Percentiles rank a stretch among this genome's conserved stretches.
phyloP scores from a whole-genome alignment of 2,888 invertebrate species.

The Drosophila mimetica region DNA sequence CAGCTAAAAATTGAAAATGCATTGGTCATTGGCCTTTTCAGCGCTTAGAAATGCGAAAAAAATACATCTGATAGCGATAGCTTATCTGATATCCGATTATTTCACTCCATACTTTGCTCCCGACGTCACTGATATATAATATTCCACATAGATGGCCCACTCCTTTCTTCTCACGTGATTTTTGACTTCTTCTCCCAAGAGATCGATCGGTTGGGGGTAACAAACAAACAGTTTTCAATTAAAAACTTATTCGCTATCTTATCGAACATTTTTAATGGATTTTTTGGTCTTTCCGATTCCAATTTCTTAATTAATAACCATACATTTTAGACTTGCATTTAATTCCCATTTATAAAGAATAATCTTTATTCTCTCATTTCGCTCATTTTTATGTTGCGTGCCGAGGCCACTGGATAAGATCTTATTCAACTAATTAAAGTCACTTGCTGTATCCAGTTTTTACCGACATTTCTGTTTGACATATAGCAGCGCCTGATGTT shows the following conservation, averaged over 20 bases:
- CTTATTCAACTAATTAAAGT: neutral
- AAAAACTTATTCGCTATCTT: constrained; percentile 14
- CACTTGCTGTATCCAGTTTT: constrained; percentile 19
- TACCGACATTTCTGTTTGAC: constrained; percentile 2
- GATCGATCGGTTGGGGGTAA: constrained; percentile 12
- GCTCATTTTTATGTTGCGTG: constrained; percentile 3
- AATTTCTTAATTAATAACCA: neutral
- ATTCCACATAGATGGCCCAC: too few relatives aligned
- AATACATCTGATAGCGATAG: constrained; percentile 1
- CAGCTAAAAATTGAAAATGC: constrained; percentile 10
- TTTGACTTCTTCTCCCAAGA: neutral
- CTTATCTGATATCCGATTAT: constrained; percentile 21
- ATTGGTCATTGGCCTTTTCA: constrained; percentile 37
- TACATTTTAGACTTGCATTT: neutral
- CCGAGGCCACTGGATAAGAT: neutral
- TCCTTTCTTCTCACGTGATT: constrained; percentile 23
- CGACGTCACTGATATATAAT: constrained; percentile 3
- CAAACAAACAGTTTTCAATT: constrained; percentile 18
- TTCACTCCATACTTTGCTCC: constrained; percentile 5
- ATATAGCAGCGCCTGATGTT: constrained; percentile 20
- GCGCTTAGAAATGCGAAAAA: neutral
- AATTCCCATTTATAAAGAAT: neutral
- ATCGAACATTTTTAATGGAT: constrained; percentile 4
- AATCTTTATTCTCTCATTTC: too few relatives aligned
- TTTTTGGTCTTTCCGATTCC: constrained; percentile 1